These are phyloP conservation scores for Meleagris gallopavo DNA, from an alignment of 2,113 vertebrate genomes.

Conservation along the genomic window DNA sequence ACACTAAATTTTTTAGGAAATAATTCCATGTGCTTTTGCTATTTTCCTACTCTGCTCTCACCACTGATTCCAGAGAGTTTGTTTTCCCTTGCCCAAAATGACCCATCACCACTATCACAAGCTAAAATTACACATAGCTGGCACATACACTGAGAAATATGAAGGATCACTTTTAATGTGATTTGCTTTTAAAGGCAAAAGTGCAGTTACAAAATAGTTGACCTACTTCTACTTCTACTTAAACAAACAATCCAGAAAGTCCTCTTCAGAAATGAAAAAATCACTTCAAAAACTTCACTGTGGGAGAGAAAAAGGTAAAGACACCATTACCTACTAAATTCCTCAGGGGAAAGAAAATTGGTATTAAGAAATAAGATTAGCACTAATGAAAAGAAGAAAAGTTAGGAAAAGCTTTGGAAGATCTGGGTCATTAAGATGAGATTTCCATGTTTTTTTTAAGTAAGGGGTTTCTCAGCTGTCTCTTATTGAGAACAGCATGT, in stretches of 20 bases:
- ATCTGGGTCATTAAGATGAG: background rate
- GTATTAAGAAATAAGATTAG: conserved; percentile 29
- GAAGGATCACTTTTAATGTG: conserved; percentile 23
- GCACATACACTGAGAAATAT: conserved; percentile 23
- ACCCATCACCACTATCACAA: conserved; percentile 29
- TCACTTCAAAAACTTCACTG: conserved; percentile 12
- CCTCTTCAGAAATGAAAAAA: conserved; percentile 20
- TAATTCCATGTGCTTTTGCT: background rate
- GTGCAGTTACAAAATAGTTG: conserved; percentile 8
- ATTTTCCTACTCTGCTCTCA: conserved; percentile 29
- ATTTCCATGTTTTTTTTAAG: conserved; percentile 30
- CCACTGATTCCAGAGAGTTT: conserved; percentile 42
- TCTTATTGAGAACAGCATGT: background rate
- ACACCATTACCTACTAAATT: conserved; percentile 2
- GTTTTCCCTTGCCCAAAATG: conserved; percentile 32
- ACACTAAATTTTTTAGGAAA: conserved; percentile 12
- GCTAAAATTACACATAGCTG: conserved; percentile 53
- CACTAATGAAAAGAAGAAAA: conserved; percentile 1
- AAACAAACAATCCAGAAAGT: conserved; percentile 10
- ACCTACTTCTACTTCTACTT: conserved; percentile 49
- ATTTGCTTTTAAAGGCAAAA: conserved; percentile 56
- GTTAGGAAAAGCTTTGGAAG: conserved; percentile 2
- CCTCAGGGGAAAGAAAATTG: background rate
- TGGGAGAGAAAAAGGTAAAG: conserved; percentile 24
- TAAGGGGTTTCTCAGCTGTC: background rate